These are phyloP conservation scores for Meteorus colon DNA, from an alignment of 2,888 invertebrate species.

Conservation along the genomic window DNA sequence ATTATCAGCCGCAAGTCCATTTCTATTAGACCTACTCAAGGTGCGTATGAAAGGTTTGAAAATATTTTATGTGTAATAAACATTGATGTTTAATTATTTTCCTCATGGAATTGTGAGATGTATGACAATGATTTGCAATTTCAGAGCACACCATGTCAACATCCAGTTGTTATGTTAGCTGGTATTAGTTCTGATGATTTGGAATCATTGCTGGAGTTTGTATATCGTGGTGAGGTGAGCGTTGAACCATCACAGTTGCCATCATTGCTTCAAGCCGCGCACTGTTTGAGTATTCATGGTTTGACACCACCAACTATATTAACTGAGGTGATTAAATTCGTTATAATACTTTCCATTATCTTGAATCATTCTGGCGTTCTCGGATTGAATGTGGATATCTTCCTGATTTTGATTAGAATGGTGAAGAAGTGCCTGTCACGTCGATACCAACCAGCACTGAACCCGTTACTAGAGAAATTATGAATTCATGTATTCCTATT, in stretches of 20 bases:
- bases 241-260: constrained; percentile 79
- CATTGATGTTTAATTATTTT: constrained; percentile 1
- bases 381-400: background rate
- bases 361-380: background rate
- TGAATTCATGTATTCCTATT: constrained; percentile 74
- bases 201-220: constrained; percentile 79
- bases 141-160: constrained; percentile 79
- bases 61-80: constrained; percentile 5
- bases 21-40: constrained; percentile 78
- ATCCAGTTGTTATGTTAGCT: constrained; percentile 80
- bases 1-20: constrained; percentile 79
- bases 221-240: constrained; percentile 79
- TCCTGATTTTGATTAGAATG: constrained; percentile 57
- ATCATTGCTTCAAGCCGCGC: constrained; percentile 78
- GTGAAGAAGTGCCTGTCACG: constrained; percentile 66
- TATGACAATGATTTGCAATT: constrained; percentile 14
- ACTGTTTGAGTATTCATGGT: constrained; percentile 79
- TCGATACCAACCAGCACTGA: constrained; percentile 71
- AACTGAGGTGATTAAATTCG: constrained; percentile 64
- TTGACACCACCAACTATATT: constrained; percentile 74
- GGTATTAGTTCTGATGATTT: constrained; percentile 78
- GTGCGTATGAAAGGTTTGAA: constrained; percentile 62
- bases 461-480: constrained; percentile 70
- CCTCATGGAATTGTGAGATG: constrained; percentile 1
- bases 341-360: constrained; percentile 17